These are phyloP conservation scores for Catalaphyllia jardinei DNA, from an alignment of 64 coral and sea anemone species.

Conservation along the genomic window DNA sequence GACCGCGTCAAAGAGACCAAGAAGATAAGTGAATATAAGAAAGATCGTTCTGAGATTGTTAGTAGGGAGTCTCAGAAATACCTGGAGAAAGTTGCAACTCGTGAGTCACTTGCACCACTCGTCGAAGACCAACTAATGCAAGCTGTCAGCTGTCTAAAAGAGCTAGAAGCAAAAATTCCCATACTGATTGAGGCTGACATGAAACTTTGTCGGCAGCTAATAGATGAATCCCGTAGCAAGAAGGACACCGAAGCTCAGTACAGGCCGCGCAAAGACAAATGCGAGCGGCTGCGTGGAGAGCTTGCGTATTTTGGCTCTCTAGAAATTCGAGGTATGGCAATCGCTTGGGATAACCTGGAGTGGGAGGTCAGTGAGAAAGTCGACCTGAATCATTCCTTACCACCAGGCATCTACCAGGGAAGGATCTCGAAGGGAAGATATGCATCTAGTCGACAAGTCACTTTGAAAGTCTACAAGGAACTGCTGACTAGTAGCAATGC, in stretches of 20 bases:
- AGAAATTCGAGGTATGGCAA: constrained; percentile 19
- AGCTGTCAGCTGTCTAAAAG: background rate
- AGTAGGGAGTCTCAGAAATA: background rate
- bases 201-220: constrained; percentile 48
- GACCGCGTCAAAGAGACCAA: background rate
- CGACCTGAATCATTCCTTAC: background rate
- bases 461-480: constrained; percentile 50
- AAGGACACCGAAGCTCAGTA: constrained; percentile 2
- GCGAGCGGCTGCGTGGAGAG: constrained; percentile 21
- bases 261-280: background rate
- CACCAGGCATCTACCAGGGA: constrained; percentile 37
- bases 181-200: constrained; percentile 34
- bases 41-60: background rate
- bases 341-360: background rate
- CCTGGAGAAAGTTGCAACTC: constrained; percentile 1
- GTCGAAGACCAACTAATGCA: constrained; percentile 16
- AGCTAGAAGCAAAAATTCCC: constrained; percentile 24
- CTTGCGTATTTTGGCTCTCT: constrained; percentile 21
- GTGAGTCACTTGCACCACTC: background rate
- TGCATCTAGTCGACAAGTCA: background rate
- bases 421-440: background rate
- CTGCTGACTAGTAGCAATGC: constrained; percentile 17
- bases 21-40: background rate
- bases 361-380: constrained; percentile 12
- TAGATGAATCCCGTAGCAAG: constrained; percentile 13